phyloP scores from a whole-genome alignment of 2,888 invertebrate genomes.

The Drosophila diplacantha region DNA sequence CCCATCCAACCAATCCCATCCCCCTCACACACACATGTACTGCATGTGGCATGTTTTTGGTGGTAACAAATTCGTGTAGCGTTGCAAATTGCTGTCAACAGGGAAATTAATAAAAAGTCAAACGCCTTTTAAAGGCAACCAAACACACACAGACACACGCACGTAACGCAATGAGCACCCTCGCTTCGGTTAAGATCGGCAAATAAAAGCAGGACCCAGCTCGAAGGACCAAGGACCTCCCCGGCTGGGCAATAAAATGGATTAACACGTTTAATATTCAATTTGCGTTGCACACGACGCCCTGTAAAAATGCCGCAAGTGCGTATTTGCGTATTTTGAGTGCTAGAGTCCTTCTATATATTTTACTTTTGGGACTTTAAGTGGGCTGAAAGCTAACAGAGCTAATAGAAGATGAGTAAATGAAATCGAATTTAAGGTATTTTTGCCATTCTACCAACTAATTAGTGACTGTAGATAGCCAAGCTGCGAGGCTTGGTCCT shows the following conservation, averaged over 20 bases:
- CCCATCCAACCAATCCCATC: slow-evolving; percentile 1
- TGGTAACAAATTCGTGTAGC: slow-evolving; percentile 71
- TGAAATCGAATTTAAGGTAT: not conserved
- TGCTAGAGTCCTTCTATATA: not conserved
- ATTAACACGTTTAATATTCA: slow-evolving; percentile 76
- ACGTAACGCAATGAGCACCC: not conserved
- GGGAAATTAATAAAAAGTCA: slow-evolving; percentile 70
- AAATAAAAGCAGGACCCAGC: slow-evolving; percentile 47
- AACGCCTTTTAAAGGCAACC: slow-evolving; percentile 59
- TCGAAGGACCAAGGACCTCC: slow-evolving; percentile 15
- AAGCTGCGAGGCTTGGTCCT: not conserved
- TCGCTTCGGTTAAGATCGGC: slow-evolving; percentile 46
- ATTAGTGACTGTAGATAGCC: not conserved
- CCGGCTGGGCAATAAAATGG: slow-evolving; percentile 65
- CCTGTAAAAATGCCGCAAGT: slow-evolving; percentile 33
- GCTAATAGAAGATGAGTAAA: slow-evolving; percentile 12
- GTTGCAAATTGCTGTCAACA: slow-evolving; percentile 73
- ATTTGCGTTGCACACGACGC: slow-evolving; percentile 63
- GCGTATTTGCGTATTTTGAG: slow-evolving; percentile 9
- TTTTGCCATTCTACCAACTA: not conserved
- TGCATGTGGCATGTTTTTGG: slow-evolving; percentile 35
- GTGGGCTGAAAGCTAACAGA: slow-evolving; percentile 57
- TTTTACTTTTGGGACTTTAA: slow-evolving; percentile 20
- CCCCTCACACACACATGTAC: slow-evolving; percentile 5
- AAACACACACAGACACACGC: not conserved